These are phyloP conservation scores for Scotopteryx bipunctaria DNA, from an alignment of 2,888 invertebrate species.

Conservation along the genomic window DNA sequence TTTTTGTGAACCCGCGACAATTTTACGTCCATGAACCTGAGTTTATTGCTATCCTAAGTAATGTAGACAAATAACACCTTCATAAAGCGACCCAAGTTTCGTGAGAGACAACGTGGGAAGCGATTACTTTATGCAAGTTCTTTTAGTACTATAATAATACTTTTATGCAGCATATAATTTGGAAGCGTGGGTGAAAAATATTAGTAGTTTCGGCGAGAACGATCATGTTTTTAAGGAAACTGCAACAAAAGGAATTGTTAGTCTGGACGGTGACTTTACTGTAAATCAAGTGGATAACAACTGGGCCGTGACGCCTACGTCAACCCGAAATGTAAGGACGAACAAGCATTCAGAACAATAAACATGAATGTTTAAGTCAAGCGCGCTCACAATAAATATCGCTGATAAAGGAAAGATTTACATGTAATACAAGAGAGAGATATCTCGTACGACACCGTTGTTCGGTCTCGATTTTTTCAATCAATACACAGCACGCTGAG, in stretches of 20 bases:
- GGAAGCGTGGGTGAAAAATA: slow-evolving; percentile 66
- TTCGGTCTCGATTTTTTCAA: slow-evolving; percentile 53
- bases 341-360: slow-evolving; percentile 55
- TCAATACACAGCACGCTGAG: slow-evolving; percentile 38
- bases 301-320: slow-evolving; percentile 75
- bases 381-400: slow-evolving; percentile 75
- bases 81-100: slow-evolving; percentile 63
- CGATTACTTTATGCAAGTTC: slow-evolving; percentile 62
- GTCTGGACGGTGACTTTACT: slow-evolving; percentile 53
- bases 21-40: slow-evolving; percentile 66
- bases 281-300: slow-evolving; percentile 62
- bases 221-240: slow-evolving; percentile 45
- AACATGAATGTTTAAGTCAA: slow-evolving; percentile 70
- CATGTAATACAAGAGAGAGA: slow-evolving; percentile 61
- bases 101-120: slow-evolving; percentile 66
- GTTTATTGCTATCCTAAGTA: slow-evolving; percentile 68
- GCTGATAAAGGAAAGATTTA: slow-evolving; percentile 72
- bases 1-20: slow-evolving; percentile 56
- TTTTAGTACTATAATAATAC: slow-evolving; percentile 51
- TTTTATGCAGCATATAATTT: slow-evolving; percentile 68
- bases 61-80: slow-evolving; percentile 76
- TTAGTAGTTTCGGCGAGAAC: slow-evolving; percentile 54
- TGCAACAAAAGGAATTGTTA: slow-evolving; percentile 57
- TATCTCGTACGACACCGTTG: slow-evolving; percentile 64
- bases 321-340: slow-evolving; percentile 63